Evolutionary conservation across 2,113 vertebrate genomes (phyloP), one percentile per base, ranked within the genome.

Genomic region (Ailuropoda melanoleuca): DNA sequence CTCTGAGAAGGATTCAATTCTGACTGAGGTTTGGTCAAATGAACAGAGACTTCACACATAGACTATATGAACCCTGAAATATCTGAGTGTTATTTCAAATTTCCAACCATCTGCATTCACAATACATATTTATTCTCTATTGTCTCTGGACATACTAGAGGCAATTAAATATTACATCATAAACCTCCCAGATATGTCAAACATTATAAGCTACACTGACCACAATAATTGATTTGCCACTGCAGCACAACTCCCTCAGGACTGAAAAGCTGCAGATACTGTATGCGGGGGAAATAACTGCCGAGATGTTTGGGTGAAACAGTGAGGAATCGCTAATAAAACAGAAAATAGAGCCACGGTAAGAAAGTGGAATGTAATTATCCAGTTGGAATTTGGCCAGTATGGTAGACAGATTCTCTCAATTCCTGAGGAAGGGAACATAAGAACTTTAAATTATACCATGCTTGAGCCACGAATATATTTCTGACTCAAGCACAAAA

Each of bases 261-360:
- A 80, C 48, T 11, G 53, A 88, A 92, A 93, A 90, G 77, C 29
- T 50, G 62, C 26, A 96, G 74, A 29, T 90, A 93, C 48, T 98
- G 48, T 77, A 26, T 56, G 72, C 55, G 29, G 72, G 11, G 83
- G 95, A 97, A 87, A 68, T 66, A 90, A 93, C 48, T 58, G 43
- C 55, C 46, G 86, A n/a, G 8, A 64, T 80, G 48, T 93, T 97
- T 93, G 90, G 53, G 82, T 87, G n/a, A 97, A 70, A 37, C n/a
- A 96, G 26, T 80, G 85, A 98, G 50, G 97, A 97, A 93, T 94
- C 56, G 31, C 88, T 87, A 39, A 92, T 96, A 74, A 7, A 85
- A 88, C 77, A 96, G 64, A 96, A 97, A 97, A 82, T 55, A 87
- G 53, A 95, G 53, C 8, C 18, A 46, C 34, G 26, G 75, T 91